Conservation (phyloP, 2,888 invertebrate species). For the Drosophila peninsularis region DNA sequence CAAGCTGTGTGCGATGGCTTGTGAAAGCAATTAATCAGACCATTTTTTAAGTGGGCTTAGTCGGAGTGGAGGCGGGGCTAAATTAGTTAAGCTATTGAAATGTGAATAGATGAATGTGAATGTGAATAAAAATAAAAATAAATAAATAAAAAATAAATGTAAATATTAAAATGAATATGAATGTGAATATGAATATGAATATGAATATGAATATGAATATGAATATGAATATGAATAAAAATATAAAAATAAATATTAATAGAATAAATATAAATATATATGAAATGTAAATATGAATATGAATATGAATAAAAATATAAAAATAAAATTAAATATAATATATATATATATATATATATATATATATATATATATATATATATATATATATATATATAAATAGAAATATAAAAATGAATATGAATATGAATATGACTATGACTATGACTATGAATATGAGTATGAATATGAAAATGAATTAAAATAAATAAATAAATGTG, state of each 20-base stretch:
- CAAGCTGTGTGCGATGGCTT: slow-evolving; percentile 41
- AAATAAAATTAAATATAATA: not conserved
- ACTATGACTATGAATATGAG: not conserved
- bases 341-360: not conserved
- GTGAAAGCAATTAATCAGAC: slow-evolving; percentile 58
- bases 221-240: not conserved
- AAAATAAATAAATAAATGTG: not conserved
- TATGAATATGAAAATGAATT: not conserved
- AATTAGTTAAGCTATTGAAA: not conserved
- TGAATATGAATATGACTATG: not conserved
- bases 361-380: not conserved
- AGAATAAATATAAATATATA: not conserved
- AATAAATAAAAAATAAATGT: not conserved
- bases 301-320: not conserved
- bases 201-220: not conserved
- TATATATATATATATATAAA: not conserved
- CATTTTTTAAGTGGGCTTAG: not conserved
- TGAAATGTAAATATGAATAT: not conserved
- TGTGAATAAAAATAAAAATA: not conserved
- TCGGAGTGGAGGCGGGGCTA: not conserved
- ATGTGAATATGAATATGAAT: not conserved
- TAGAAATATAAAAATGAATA: not conserved
- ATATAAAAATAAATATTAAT: not conserved
- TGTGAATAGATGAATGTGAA: not conserved
- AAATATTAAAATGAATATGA: not conserved